These are phyloP conservation scores for Psophia crepitans DNA, from an alignment of 2,113 vertebrate genomes.

Conservation along the genomic window DNA sequence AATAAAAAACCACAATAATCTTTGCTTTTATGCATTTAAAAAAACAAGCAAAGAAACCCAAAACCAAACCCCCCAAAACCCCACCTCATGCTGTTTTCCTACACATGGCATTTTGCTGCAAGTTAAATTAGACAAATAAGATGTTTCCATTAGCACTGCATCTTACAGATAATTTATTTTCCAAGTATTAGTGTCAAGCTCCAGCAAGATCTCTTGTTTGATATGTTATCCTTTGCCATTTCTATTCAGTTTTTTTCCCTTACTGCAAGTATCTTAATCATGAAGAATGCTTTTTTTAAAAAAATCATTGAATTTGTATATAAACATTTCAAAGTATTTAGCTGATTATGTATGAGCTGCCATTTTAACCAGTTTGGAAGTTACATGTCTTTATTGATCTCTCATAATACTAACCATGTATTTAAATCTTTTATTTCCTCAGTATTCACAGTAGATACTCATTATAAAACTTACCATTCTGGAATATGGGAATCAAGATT, in stretches of 20 bases:
- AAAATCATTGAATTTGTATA: neutral
- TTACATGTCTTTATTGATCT: neutral
- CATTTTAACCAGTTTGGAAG: neutral
- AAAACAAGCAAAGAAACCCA: neutral
- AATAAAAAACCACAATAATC: neutral
- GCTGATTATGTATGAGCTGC: neutral
- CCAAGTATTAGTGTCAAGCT: neutral
- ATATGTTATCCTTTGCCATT: neutral
- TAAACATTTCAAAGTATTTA: neutral
- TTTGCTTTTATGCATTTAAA: neutral
- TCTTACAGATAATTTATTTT: constrained; percentile 29
- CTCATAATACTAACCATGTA: neutral
- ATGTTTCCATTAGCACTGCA: neutral
- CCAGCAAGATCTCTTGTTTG: neutral
- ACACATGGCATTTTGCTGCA: neutral
- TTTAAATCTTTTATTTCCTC: neutral
- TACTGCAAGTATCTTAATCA: neutral
- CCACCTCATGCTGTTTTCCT: neutral
- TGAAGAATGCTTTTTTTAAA: neutral
- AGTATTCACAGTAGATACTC: neutral
- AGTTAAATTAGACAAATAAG: constrained; percentile 33
- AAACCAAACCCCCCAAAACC: too few relatives aligned
- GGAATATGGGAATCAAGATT: neutral
- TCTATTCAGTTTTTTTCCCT: neutral
- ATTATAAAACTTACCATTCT: neutral